phyloP scores from a whole-genome alignment of 2,797 vertebrate species.

The Typhlichthys eigenmanni region DNA sequence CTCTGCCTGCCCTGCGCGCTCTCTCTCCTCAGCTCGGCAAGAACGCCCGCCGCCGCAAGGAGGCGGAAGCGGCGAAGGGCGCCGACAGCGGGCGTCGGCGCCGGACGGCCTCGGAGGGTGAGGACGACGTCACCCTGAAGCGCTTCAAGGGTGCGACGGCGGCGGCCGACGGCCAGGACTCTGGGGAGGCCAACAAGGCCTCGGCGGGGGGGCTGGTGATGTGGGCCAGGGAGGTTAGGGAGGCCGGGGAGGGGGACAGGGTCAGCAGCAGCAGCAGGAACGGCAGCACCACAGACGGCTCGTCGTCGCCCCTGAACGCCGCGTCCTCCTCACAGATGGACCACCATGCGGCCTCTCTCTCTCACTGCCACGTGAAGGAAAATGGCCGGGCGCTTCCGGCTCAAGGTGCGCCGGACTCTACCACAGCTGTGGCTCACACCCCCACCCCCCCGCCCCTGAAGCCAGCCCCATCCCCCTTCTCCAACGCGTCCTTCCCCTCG shows the following conservation, averaged over 20 bases:
- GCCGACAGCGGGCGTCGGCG: conserved; percentile 85
- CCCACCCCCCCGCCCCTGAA: conserved; percentile 79
- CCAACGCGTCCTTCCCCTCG: conserved; percentile 82
- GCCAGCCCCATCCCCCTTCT: conserved; percentile 86
- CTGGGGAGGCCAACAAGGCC: conserved; percentile 80
- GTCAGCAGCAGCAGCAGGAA: conserved; percentile 75
- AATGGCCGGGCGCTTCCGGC: conserved; percentile 87
- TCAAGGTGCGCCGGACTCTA: conserved; percentile 84
- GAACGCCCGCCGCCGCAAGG: conserved; percentile 70
- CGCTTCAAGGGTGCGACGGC: conserved; percentile 89
- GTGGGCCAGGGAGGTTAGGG: conserved; percentile 78
- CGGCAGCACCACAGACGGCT: conserved; percentile 60
- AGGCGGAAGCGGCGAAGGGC: conserved; percentile 73
- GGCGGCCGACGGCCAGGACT: conserved; percentile 67
- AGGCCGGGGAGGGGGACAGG: conserved; percentile 61
- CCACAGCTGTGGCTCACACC: conserved; percentile 65
- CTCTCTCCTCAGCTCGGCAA: conserved; percentile 51
- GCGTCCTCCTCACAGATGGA: conserved; percentile 78
- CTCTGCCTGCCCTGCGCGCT: not conserved
- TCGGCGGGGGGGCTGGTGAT: conserved; percentile 78
- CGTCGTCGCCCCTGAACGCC: conserved; percentile 53
- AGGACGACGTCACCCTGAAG: conserved; percentile 90
- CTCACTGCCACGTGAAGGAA: conserved; percentile 87
- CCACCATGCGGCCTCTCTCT: conserved; percentile 75
- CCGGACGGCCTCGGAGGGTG: conserved; percentile 87